These are phyloP conservation scores for Chaetophractus vellerosus DNA, from an alignment of 2,797 vertebrate species.

Conservation along the genomic window DNA sequence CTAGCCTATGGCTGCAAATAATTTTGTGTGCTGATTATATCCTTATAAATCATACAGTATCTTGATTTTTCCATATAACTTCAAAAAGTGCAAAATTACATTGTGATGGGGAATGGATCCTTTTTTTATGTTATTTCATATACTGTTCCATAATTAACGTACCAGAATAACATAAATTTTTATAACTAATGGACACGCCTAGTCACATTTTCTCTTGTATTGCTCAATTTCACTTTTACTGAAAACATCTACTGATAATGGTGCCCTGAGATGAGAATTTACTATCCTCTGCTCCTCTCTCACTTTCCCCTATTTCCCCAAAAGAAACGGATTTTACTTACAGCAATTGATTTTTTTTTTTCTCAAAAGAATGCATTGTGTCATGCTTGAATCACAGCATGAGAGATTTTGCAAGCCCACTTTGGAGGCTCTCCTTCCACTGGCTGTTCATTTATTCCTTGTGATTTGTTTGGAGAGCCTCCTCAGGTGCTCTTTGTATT, in stretches of 20 bases:
- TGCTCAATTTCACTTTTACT: not conserved
- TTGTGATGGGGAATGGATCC: not conserved
- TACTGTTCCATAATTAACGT: not conserved
- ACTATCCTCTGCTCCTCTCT: too few relatives aligned
- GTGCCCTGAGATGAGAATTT: not conserved
- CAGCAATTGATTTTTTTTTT: not conserved
- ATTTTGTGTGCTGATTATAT: conserved; percentile 42
- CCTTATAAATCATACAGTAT: conserved; percentile 27
- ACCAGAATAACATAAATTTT: conserved; percentile 21
- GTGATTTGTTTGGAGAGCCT: not conserved
- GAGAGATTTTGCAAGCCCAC: not conserved
- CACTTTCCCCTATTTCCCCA: fast-evolving
- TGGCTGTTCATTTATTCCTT: not conserved
- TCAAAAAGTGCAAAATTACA: conserved; percentile 10
- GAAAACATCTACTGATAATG: conserved; percentile 1
- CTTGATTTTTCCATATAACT: conserved; percentile 53
- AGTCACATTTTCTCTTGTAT: not conserved
- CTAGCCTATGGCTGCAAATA: not conserved
- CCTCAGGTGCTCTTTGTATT: not conserved
- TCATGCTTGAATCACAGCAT: not conserved
- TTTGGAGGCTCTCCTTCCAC: not conserved
- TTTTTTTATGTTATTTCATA: conserved; percentile 42
- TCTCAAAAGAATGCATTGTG: not conserved
- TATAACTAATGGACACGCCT: not conserved
- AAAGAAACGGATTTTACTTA: not conserved